phyloP scores from a whole-genome alignment of 37 sponge, comb jelly and placozoan genomes.

The Corticium candelabrum region DNA sequence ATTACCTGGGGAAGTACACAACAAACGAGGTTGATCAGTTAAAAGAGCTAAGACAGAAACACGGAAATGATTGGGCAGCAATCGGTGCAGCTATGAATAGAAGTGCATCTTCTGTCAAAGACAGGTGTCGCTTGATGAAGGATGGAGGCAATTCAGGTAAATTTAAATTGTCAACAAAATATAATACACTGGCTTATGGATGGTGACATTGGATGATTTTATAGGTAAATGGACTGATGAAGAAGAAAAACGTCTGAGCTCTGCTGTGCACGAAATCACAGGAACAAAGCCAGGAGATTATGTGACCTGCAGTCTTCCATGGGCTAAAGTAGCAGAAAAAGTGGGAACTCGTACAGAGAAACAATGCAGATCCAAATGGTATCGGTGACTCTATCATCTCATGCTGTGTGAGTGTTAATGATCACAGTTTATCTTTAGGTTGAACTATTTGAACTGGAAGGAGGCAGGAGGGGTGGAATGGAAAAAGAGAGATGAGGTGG shows the following conservation, averaged over 20 bases:
- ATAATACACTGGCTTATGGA: neutral
- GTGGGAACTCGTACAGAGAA: conserved; percentile 21
- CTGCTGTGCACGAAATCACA: conserved; percentile 10
- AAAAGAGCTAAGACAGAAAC: conserved; percentile 1
- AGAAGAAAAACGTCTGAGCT: conserved; percentile 27
- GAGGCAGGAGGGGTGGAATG: conserved; percentile 8
- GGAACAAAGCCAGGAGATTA: conserved; percentile 9
- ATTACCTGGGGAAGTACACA: conserved; percentile 32
- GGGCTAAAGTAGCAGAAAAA: conserved; percentile 18
- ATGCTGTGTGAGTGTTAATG: neutral
- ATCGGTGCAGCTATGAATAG: conserved; percentile 33
- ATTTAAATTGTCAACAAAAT: neutral
- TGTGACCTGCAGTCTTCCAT: conserved; percentile 10
- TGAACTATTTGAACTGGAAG: conserved; percentile 3
- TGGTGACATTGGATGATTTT: neutral
- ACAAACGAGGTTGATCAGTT: neutral
- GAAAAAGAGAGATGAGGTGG: conserved; percentile 15
- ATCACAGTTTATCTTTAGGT: too few species aligned
- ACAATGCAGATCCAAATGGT: conserved; percentile 40
- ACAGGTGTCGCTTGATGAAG: conserved; percentile 20
- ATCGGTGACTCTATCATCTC: neutral
- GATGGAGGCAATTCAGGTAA: conserved; percentile 14
- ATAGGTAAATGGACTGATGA: conserved; percentile 41
- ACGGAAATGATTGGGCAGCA: conserved; percentile 42
- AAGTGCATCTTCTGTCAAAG: conserved; percentile 17